Evolutionary conservation across 2,113 vertebrate species (phyloP), one percentile per base, ranked within the genome.

Genomic region (Helogale parvula): DNA sequence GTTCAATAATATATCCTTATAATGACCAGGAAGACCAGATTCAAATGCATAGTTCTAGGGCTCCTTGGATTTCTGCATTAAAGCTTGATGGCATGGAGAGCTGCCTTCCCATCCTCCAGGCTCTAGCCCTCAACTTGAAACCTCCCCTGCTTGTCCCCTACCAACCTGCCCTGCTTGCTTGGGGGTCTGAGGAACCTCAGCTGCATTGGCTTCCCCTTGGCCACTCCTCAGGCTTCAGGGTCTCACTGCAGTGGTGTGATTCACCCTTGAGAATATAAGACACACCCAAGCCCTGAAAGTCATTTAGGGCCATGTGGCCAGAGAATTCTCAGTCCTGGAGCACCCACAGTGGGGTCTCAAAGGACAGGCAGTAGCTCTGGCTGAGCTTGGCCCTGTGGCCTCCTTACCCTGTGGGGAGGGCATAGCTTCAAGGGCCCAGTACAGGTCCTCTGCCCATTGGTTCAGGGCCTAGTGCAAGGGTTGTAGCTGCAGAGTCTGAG

Each of bases 61-160:
- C 23, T 65, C 88, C 72, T 66, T 72, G 33, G 33, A 52, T 52
- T 68, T 97, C 86, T 77, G 50, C 15, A 63, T 25, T 74, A 52
- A 74, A 83, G 57, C 15, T 65, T 2, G 1, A 17, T 52, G 66
- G 13, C 31, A 2, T 14, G 5, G 47, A 38, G 2, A 31, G 4
- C 11, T 31, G 7, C 19, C 12, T 10, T 1, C 45, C 31, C 1
- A 7, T 13, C 3, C 29, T 29, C 38, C 10, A 5, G 6, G 19
- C 27, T 41, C 38, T 9, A 29, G 29, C 1, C 12, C 19, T 63
- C 10, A 23, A 29, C n/a, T 5, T 1, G 66, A 23, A 33, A 0
- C 9, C 15, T 8, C 17, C 4, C 0, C 13, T 2, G 45, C 33
- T 57, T 45, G 13, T 3, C 27, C 63, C 16, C 15, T 2, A 47